These are phyloP conservation scores for Cyanoliseus patagonus DNA, from an alignment of 2,113 vertebrate species.

Conservation along the genomic window DNA sequence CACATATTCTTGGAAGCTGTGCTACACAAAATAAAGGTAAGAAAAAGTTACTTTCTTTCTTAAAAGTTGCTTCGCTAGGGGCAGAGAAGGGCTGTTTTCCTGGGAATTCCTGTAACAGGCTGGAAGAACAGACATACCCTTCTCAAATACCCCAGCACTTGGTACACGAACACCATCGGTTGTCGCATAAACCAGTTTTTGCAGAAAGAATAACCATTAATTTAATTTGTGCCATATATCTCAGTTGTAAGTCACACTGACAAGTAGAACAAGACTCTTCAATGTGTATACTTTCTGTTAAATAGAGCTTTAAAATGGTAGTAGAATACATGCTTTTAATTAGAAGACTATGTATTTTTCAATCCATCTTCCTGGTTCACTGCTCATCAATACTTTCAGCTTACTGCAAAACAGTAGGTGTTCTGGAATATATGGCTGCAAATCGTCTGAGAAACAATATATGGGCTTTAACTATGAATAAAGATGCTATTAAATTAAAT, in stretches of 20 bases:
- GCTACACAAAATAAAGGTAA: slow-evolving; percentile 49
- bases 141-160: not conserved
- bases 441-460: not conserved
- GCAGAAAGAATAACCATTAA: not conserved
- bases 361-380: not conserved
- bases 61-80: not conserved
- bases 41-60: not conserved
- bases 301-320: not conserved
- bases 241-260: not conserved
- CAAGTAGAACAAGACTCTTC: not conserved
- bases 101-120: not conserved
- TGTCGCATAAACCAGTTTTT: not conserved
- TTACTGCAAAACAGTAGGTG: not conserved
- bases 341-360: not conserved
- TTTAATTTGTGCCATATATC: not conserved
- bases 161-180: not conserved
- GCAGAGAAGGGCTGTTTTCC: not conserved
- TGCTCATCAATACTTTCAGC: not conserved
- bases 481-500: not conserved
- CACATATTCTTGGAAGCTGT: slow-evolving; percentile 56
- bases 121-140: not conserved
- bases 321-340: not conserved
- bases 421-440: not conserved
- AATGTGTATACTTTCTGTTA: not conserved
- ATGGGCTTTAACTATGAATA: not conserved